Evolutionary conservation across 2,797 vertebrate genomes (phyloP).

Genomic region (Paguma larvata): DNA sequence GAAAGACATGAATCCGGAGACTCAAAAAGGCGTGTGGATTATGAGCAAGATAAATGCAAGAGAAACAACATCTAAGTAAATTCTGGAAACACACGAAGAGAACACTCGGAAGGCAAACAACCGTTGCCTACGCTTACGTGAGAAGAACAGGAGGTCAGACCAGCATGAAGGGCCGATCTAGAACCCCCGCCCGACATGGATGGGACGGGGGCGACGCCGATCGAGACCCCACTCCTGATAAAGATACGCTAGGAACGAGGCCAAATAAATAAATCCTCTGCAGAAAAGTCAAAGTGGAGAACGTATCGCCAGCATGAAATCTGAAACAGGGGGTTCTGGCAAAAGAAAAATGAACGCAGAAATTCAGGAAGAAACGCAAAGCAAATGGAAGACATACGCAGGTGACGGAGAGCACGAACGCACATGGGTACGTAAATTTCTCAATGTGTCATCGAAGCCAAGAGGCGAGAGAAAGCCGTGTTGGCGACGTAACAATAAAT

Average conservation of each 20-base stretch:
- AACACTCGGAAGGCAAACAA: not conserved
- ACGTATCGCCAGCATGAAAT: not conserved
- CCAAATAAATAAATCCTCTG: not conserved
- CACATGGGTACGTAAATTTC: rapidly evolving
- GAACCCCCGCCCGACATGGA: too few relatives aligned
- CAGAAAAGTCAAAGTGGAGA: not conserved
- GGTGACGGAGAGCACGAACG: rapidly evolving
- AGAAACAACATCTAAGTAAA: not conserved
- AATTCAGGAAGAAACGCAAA: not conserved
- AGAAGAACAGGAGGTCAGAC: not conserved
- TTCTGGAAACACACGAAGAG: not conserved
- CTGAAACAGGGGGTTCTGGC: not conserved
- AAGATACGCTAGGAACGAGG: rapidly evolving
- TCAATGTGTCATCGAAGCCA: rapidly evolving
- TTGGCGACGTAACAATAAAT: not conserved
- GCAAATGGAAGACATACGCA: not conserved
- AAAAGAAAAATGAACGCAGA: not conserved
- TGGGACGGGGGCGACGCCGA: too few relatives aligned
- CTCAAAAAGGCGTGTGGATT: not conserved
- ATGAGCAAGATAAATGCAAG: not conserved
- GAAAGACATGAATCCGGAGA: too few relatives aligned
- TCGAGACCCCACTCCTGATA: not conserved
- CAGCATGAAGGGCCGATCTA: rapidly evolving
- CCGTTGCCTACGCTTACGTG: rapidly evolving
- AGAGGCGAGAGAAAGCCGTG: rapidly evolving